Conservation (phyloP, 2,797 vertebrate genomes). For the Premnoplex brunnescens region DNA sequence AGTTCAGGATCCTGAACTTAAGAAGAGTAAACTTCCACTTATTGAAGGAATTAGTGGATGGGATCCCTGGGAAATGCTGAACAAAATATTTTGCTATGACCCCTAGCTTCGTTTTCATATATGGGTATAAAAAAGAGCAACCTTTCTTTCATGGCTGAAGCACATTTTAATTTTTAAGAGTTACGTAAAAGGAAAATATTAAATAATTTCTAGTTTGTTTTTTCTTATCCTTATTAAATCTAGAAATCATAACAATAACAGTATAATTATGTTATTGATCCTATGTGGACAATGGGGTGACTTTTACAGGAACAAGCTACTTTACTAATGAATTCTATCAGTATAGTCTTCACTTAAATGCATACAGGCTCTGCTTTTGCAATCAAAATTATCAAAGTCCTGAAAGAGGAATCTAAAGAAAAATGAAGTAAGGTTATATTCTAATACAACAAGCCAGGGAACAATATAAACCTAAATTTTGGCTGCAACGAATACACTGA, state of each 20-base stretch:
- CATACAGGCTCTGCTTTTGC: neutral
- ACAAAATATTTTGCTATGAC: neutral
- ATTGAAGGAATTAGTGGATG: neutral
- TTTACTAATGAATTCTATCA: neutral
- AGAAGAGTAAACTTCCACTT: neutral
- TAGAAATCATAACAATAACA: neutral
- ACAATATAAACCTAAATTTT: neutral
- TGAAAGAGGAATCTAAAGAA: neutral
- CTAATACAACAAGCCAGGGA: neutral
- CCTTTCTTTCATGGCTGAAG: neutral
- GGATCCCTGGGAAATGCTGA: neutral
- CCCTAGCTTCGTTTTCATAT: neutral
- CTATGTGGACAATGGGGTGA: neutral
- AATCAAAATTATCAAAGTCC: neutral
- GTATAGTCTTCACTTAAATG: neutral
- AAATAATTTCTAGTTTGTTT: no score
- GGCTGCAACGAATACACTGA: neutral
- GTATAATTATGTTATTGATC: neutral
- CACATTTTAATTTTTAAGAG: neutral
- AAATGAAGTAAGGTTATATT: neutral
- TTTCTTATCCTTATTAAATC: no score
- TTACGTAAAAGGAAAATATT: neutral
- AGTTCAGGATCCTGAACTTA: no score
- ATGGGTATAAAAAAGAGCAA: neutral
- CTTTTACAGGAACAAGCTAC: neutral